Percentiles rank a stretch among this genome's conserved stretches.
These are phyloP conservation scores for Macheiramphus alcinus DNA, from an alignment of 2,113 vertebrate genomes.

Conservation along the genomic window DNA sequence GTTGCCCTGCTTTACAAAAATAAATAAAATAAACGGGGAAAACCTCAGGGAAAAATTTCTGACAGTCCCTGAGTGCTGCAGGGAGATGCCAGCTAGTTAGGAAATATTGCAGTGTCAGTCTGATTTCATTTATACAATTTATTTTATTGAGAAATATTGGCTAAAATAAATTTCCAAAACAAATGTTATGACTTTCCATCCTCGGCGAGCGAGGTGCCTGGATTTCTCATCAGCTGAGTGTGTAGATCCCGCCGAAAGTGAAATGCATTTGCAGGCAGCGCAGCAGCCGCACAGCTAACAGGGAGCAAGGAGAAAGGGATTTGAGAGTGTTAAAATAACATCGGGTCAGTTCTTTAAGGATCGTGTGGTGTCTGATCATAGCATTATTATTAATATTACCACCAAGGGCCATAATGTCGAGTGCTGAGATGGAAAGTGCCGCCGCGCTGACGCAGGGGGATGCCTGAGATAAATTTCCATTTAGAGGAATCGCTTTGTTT, in stretches of 20 bases:
- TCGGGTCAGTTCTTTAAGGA: neutral
- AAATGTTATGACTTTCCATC: slow-evolving; percentile 62
- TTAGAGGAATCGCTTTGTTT: neutral
- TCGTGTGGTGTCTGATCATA: neutral
- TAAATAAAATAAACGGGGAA: slow-evolving; percentile 53
- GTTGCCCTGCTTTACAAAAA: slow-evolving; percentile 6
- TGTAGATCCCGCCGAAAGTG: neutral
- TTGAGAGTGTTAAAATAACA: neutral
- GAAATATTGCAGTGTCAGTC: slow-evolving; percentile 70
- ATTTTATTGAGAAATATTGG: slow-evolving; percentile 77
- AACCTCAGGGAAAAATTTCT: slow-evolving; percentile 29
- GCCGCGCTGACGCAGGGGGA: neutral
- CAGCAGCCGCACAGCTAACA: neutral
- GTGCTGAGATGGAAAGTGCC: neutral
- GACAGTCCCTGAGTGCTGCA: slow-evolving; percentile 17
- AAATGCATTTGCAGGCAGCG: neutral
- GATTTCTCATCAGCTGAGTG: slow-evolving; percentile 31
- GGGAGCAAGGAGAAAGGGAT: neutral
- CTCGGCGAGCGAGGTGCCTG: slow-evolving; percentile 14
- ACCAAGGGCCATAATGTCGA: neutral
- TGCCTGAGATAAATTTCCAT: neutral
- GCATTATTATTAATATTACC: neutral
- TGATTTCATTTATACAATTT: slow-evolving; percentile 78
- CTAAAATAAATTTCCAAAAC: slow-evolving; percentile 73
- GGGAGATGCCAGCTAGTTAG: slow-evolving; percentile 45